These are phyloP conservation scores for Poeciliopsis paucimaculata DNA, from an alignment of 2,797 vertebrate genomes.

Conservation along the genomic window DNA sequence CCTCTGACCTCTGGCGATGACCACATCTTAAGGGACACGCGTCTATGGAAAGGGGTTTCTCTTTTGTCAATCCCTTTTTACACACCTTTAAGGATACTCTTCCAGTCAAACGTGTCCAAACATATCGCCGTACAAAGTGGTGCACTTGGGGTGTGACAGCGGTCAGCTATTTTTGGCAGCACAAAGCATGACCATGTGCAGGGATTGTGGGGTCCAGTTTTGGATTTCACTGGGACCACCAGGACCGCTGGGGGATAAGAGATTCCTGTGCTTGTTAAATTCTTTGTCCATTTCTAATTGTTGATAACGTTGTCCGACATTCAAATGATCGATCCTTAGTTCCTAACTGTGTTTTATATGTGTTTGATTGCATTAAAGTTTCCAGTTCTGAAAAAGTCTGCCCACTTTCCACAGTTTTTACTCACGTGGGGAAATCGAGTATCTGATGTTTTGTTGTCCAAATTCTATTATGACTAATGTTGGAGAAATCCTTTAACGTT, in stretches of 20 bases:
- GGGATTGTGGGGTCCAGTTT: conserved; percentile 85
- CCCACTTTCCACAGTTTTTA: background rate
- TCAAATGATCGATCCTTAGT: conserved; percentile 8
- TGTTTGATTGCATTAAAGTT: conserved; percentile 1
- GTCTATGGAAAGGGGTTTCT: conserved; percentile 39
- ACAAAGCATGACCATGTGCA: conserved; percentile 88
- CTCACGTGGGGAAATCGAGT: background rate
- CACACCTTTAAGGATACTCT: conserved; percentile 88
- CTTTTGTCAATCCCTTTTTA: conserved; percentile 71
- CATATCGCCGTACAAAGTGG: conserved; percentile 93
- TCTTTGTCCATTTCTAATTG: background rate
- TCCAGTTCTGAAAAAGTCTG: background rate
- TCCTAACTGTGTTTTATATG: conserved; percentile 36
- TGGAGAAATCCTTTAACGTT: background rate
- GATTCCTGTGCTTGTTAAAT: conserved; percentile 1
- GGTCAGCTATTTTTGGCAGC: conserved; percentile 92
- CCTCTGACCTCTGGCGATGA: conserved; percentile 3
- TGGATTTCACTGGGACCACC: conserved; percentile 83
- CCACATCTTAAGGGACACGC: conserved; percentile 12
- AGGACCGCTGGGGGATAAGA: conserved; percentile 7
- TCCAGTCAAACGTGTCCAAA: conserved; percentile 86
- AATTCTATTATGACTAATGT: background rate
- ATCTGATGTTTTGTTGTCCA: background rate
- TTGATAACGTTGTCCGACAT: background rate
- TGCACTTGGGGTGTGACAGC: conserved; percentile 81